Conservation (phyloP, 2,113 vertebrate species). For the Acinonyx jubatus region DNA sequence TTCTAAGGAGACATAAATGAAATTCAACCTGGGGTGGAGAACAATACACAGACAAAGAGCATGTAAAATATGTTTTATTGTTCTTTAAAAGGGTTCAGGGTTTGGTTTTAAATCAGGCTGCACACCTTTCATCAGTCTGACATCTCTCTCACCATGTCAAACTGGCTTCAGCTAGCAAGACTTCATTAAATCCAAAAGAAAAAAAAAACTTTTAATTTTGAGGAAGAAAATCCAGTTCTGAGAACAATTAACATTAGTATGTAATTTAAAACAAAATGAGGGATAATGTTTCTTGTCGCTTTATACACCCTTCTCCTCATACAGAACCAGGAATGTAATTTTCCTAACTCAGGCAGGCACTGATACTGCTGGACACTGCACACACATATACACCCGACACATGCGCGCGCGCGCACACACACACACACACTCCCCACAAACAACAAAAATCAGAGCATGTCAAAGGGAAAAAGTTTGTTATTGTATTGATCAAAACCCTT, state of each 20-base stretch:
- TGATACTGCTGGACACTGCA: constrained; percentile 12
- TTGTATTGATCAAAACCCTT: constrained; percentile 60
- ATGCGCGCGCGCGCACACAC: rapidly evolving
- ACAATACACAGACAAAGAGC: constrained; percentile 63
- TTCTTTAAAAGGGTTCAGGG: constrained; percentile 76
- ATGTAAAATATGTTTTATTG: constrained; percentile 75
- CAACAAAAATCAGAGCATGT: constrained; percentile 41
- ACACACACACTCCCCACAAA: not conserved
- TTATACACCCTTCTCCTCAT: constrained; percentile 60
- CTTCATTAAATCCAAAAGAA: constrained; percentile 63
- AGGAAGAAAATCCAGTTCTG: constrained; percentile 76
- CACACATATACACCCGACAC: rapidly evolving
- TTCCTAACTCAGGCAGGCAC: constrained; percentile 62
- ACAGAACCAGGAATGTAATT: constrained; percentile 60
- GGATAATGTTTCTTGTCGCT: constrained; percentile 50
- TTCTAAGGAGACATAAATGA: constrained; percentile 40
- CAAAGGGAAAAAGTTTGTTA: constrained; percentile 61
- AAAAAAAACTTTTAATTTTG: constrained; percentile 30
- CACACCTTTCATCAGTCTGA: constrained; percentile 70
- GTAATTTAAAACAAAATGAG: constrained; percentile 65
- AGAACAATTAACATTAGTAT: constrained; percentile 74
- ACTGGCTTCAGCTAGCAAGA: constrained; percentile 62
- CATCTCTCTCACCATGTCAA: constrained; percentile 59
- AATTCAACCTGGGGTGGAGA: constrained; percentile 29
- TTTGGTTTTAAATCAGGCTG: constrained; percentile 78